phyloP scores from a whole-genome alignment of 2,797 vertebrate genomes.

The Tokudaia tokunoshimensis region DNA sequence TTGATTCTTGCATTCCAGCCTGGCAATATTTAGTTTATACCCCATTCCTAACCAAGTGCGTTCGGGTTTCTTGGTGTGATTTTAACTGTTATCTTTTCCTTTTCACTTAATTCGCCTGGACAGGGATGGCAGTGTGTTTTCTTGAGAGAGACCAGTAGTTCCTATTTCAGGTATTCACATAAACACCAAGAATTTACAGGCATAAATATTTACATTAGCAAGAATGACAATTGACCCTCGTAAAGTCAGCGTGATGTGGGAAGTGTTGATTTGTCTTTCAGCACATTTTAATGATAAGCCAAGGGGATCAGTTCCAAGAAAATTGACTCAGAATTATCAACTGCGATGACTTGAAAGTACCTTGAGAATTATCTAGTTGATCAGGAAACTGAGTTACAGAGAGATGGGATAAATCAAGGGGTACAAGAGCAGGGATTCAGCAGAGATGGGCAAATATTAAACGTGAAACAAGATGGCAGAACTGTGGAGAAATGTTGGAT shows the following conservation, averaged over 20 bases:
- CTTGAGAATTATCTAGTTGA: neutral
- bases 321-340: constrained; percentile 9
- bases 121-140: neutral
- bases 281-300: constrained; percentile 16
- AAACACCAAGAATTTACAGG: constrained; percentile 43
- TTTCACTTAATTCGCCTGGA: constrained; percentile 23
- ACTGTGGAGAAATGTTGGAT: neutral
- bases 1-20: constrained; percentile 37
- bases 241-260: constrained; percentile 10
- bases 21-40: constrained; percentile 60
- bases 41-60: constrained; percentile 3
- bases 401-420: neutral
- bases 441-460: neutral
- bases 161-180: constrained; percentile 15
- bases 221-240: neutral
- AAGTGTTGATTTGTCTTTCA: constrained; percentile 57
- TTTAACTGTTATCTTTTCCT: constrained; percentile 17
- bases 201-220: constrained; percentile 30
- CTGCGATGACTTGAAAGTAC: neutral
- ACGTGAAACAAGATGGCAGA: neutral
- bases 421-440: neutral
- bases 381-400: constrained; percentile 55
- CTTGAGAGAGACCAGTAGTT: neutral
- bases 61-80: constrained; percentile 24
- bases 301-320: constrained; percentile 22